phyloP scores from a whole-genome alignment of 2,113 vertebrate species.

The Laticauda colubrina region DNA sequence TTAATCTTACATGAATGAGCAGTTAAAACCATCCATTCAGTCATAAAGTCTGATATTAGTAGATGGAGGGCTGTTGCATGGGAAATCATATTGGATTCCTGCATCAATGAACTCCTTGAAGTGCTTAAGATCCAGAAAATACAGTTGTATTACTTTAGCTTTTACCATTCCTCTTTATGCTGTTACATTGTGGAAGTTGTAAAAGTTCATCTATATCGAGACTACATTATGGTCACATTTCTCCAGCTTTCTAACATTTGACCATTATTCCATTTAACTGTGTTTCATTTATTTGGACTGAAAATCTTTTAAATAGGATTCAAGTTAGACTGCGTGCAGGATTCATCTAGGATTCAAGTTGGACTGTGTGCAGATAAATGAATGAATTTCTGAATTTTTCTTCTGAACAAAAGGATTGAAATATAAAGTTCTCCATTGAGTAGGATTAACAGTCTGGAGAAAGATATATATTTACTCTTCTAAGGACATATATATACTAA shows the following conservation, averaged over 20 bases:
- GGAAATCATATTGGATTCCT: not conserved
- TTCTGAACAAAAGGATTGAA: not conserved
- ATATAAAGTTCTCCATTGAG: not conserved
- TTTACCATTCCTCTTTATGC: not conserved
- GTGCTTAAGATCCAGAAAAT: not conserved
- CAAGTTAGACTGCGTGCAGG: not conserved
- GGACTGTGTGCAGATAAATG: not conserved
- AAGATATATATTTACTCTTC: not conserved
- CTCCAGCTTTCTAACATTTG: not conserved
- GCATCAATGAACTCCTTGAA: not conserved
- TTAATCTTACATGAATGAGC: not conserved
- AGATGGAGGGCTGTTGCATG: not conserved
- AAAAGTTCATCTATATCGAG: not conserved
- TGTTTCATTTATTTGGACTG: not conserved
- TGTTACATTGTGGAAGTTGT: not conserved
- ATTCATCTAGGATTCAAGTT: not conserved
- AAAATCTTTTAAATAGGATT: not conserved
- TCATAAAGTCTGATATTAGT: not conserved
- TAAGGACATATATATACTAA: not conserved
- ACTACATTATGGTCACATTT: not conserved
- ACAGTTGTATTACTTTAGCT: not conserved
- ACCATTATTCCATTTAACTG: not conserved
- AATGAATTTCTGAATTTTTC: not conserved
- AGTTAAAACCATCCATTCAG: slow-evolving; percentile 25
- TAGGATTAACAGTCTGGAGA: not conserved